Evolutionary conservation across 2,888 invertebrate species (phyloP), one percentile per base, ranked within the genome.

Genomic region (Laothoe populi): DNA sequence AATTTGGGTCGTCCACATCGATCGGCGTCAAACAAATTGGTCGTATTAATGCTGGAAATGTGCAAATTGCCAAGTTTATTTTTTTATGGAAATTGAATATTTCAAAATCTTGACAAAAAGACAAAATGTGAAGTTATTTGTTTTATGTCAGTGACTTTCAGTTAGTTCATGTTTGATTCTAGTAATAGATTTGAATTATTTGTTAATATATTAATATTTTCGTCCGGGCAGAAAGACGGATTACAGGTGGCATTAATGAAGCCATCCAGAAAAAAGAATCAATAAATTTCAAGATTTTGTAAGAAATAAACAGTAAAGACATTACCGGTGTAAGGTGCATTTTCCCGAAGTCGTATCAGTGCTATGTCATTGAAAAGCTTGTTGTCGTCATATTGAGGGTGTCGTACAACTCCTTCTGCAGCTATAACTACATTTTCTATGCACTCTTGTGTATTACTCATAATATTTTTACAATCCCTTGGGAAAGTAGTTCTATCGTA

Each of bases 401-500:
- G 90, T 19, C 78, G 63, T 4, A 80, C 67, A 0, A 87, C 73
- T 8, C 74, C 69, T 60, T 88, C 85, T 1, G 84, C 86, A 13
- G 77, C 68, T 69, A 87, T 78, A 38, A 84, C 67, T 0, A 87
- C 64, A 66, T 92, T 92, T 10, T 85, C 79, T 8, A 91, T 73
- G 71, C 92, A 92, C 57, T 82, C 75, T 38, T 75, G 71, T 8
- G 84, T 84, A 61, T 72, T 69, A 0, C 81, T 83, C 0, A 79
- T 64, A 2, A 76, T 73, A 8, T 59, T 66, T 65, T 84, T 82
- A 68, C 92, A 92, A 68, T 92, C 92, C 42, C 60, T 74, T 0
- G 92, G 92, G 71, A 88, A 92, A 0, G 92, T 86, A 13, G 86
- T 81, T 64, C 87, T 90, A 74, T 92, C 89, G 66, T 85, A 91